Percentiles rank a stretch among this genome's conserved stretches.
These are phyloP conservation scores for Pristionchus fissidentatus DNA, from an alignment of 2,888 invertebrate genomes.

Conservation along the genomic window DNA sequence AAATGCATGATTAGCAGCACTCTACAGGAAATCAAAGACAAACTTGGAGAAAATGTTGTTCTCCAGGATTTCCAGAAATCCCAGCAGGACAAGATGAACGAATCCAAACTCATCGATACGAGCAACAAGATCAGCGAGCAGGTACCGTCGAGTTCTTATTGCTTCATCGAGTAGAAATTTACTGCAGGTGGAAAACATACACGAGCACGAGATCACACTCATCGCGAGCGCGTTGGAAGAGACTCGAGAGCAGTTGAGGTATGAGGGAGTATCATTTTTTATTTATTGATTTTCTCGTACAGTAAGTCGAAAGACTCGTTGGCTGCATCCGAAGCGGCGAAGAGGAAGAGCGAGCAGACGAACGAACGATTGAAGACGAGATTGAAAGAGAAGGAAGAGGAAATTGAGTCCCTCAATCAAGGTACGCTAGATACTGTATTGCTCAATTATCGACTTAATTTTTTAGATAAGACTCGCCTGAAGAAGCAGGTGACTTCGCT, in stretches of 20 bases:
- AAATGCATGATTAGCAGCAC: not conserved
- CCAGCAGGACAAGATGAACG: slow-evolving; percentile 26
- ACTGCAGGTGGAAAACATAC: not conserved
- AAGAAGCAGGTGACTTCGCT: slow-evolving; percentile 9
- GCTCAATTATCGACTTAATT: not conserved
- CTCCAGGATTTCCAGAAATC: slow-evolving; percentile 21
- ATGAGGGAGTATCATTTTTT: not conserved
- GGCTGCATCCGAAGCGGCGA: not conserved
- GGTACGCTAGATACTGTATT: not conserved
- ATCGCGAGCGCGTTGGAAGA: not conserved
- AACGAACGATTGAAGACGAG: slow-evolving; percentile 29
- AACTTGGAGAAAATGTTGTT: not conserved
- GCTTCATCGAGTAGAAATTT: not conserved
- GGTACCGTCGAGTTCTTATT: not conserved
- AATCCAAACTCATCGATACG: slow-evolving; percentile 23
- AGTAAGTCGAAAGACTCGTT: slow-evolving; percentile 2
- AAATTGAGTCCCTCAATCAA: not conserved
- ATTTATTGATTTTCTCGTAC: not conserved
- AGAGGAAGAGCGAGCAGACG: not conserved
- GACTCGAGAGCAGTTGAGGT: not conserved
- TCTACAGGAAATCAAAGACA: slow-evolving; percentile 5
- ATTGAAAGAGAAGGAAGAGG: slow-evolving; percentile 37
- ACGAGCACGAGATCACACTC: slow-evolving; percentile 39
- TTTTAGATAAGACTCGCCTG: slow-evolving; percentile 16
- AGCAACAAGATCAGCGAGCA: slow-evolving; percentile 47